Percentiles rank a stretch among this genome's conserved stretches.
phyloP scores from a whole-genome alignment of 1,140 invertebrate genomes.

The Papilio machaon region DNA sequence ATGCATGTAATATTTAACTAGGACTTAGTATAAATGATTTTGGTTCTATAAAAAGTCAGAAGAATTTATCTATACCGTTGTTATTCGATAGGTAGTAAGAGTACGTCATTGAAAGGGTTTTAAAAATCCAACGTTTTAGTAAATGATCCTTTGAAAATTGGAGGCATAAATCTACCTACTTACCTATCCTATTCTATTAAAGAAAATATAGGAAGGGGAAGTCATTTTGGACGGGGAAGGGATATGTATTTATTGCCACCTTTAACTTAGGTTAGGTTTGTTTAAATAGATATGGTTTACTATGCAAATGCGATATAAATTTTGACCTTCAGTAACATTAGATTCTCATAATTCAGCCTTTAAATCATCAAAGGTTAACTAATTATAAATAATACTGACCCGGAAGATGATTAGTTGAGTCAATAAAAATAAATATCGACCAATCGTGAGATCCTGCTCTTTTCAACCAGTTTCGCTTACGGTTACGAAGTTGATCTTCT shows the following conservation, averaged over 20 bases:
- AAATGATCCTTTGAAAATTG: not conserved
- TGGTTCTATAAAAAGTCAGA: not conserved
- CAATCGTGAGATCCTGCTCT: constrained; percentile 46
- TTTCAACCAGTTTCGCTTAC: constrained; percentile 32
- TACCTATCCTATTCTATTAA: too few species aligned
- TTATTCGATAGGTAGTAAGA: not conserved
- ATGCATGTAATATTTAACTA: not conserved
- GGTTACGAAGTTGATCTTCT: constrained; percentile 4
- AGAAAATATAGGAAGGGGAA: too few species aligned
- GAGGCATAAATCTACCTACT: too few species aligned
- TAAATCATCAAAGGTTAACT: constrained; percentile 57
- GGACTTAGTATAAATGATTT: not conserved
- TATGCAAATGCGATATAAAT: not conserved
- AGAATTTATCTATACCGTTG: not conserved
- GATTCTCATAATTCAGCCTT: constrained; percentile 63
- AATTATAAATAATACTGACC: constrained; percentile 55
- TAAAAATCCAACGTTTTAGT: too few species aligned
- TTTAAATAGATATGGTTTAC: not conserved
- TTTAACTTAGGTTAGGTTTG: too few species aligned
- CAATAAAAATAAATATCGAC: constrained; percentile 18
- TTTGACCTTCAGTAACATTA: constrained; percentile 45
- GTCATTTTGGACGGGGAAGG: too few species aligned
- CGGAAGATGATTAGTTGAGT: constrained; percentile 27
- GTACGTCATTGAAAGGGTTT: not conserved
- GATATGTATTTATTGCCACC: too few species aligned